Evolutionary conservation across 2,888 invertebrate genomes (phyloP).

Genomic region (Hermodice carunculata): DNA sequence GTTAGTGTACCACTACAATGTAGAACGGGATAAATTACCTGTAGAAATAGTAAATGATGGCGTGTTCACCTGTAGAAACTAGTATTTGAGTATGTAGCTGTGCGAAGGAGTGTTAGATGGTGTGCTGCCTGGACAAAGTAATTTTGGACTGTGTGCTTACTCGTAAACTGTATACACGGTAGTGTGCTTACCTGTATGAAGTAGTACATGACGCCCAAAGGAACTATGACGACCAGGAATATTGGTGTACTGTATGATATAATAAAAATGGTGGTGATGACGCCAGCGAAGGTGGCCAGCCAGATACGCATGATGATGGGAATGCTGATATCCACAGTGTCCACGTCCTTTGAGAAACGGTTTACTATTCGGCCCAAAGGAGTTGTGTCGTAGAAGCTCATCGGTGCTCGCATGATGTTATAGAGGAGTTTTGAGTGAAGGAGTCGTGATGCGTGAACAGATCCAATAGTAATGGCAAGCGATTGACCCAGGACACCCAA

Average conservation of each 20-base stretch:
- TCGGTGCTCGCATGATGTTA: slow-evolving; percentile 53
- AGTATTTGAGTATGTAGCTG: no score
- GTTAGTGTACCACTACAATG: no score
- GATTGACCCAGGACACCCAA: slow-evolving; percentile 1
- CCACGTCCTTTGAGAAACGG: slow-evolving; percentile 60
- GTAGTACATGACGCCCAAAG: slow-evolving; percentile 50
- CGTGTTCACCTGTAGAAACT: no score
- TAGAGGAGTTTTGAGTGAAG: slow-evolving; percentile 50
- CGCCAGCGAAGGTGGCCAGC: slow-evolving; percentile 31
- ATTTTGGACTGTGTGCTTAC: background rate
- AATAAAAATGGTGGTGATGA: slow-evolving; percentile 45
- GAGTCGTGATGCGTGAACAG: slow-evolving; percentile 38
- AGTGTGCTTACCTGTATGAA: slow-evolving; percentile 56
- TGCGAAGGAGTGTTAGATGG: no score
- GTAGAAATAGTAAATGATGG: no score
- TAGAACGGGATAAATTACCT: no score
- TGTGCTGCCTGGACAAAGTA: no score
- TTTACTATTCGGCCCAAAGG: slow-evolving; percentile 63
- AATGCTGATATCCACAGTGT: slow-evolving; percentile 56
- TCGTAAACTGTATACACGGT: no score
- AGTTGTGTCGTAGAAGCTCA: slow-evolving; percentile 64
- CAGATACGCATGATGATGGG: slow-evolving; percentile 45
- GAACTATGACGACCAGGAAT: slow-evolving; percentile 48
- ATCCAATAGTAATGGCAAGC: slow-evolving; percentile 21
- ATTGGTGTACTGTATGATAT: slow-evolving; percentile 49